phyloP scores from a whole-genome alignment of 1,140 invertebrate genomes.

The Meteorus sp. region DNA sequence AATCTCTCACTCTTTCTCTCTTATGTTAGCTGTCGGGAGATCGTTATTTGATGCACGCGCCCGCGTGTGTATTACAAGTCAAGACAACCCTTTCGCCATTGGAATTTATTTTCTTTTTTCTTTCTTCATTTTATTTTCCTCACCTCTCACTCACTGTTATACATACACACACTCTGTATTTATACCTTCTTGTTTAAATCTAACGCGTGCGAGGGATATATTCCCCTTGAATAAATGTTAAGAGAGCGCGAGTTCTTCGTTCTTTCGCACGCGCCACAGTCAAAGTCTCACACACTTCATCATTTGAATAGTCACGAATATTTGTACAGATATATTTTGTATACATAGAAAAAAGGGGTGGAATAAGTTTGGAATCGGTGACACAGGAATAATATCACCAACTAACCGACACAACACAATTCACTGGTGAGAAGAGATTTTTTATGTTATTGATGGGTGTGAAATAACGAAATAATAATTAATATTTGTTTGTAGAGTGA shows the following conservation, averaged over 20 bases:
- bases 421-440: too few relatives aligned
- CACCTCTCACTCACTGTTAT: neutral
- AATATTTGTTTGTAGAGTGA: too few relatives aligned
- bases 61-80: neutral
- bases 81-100: constrained; percentile 6
- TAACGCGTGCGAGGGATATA: neutral
- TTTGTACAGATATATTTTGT: constrained; percentile 1
- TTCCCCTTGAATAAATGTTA: neutral
- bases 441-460: too few relatives aligned
- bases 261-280: constrained; percentile 6
- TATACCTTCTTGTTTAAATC: too few relatives aligned
- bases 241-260: neutral
- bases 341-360: too few relatives aligned
- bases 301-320: constrained; percentile 10
- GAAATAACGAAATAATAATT: too few relatives aligned
- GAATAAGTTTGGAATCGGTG: too few relatives aligned
- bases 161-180: too few relatives aligned
- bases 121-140: neutral
- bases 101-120: constrained; percentile 17
- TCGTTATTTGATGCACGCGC: constrained; percentile 6
- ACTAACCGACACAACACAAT: too few relatives aligned
- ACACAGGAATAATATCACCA: too few relatives aligned
- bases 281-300: neutral
- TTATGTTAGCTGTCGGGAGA: too few relatives aligned
- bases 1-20: too few relatives aligned